Percentiles rank a stretch among this genome's conserved stretches.
Evolutionary conservation across 2,888 invertebrate genomes (phyloP).

Genomic region (Pterobdella sp.): DNA sequence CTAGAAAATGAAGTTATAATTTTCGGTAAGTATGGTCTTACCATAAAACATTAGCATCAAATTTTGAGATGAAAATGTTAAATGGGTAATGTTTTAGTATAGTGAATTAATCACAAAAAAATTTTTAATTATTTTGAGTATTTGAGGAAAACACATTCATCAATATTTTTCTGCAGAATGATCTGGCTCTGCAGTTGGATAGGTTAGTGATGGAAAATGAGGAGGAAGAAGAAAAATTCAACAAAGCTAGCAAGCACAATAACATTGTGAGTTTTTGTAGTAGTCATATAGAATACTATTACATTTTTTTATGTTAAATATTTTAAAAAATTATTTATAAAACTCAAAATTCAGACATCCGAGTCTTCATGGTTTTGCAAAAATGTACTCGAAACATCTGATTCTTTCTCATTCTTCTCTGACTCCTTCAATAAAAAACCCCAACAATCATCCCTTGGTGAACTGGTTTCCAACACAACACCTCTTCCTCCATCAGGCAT

Average conservation of each 20-base stretch:
- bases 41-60: no score
- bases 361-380: neutral
- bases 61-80: no score
- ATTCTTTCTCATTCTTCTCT: neutral
- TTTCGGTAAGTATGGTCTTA: no score
- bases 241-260: neutral
- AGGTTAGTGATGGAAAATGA: constrained; percentile 22
- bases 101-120: no score
- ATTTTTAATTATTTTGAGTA: no score
- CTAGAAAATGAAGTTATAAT: no score
- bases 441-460: neutral
- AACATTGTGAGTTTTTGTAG: neutral
- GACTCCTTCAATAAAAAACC: neutral
- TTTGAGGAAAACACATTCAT: neutral
- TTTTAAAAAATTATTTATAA: no score
- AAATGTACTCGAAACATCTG: no score
- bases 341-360: neutral
- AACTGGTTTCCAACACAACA: neutral
- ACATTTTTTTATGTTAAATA: no score
- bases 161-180: constrained; percentile 10
- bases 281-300: no score
- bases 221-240: constrained; percentile 6
- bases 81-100: no score
- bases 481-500: neutral
- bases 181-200: constrained; percentile 16